A percentile compares a stretch with the other conserved stretches of the same genome.
phyloP scores from a whole-genome alignment of 2,797 vertebrate species.

The Semotilus atromaculatus region DNA sequence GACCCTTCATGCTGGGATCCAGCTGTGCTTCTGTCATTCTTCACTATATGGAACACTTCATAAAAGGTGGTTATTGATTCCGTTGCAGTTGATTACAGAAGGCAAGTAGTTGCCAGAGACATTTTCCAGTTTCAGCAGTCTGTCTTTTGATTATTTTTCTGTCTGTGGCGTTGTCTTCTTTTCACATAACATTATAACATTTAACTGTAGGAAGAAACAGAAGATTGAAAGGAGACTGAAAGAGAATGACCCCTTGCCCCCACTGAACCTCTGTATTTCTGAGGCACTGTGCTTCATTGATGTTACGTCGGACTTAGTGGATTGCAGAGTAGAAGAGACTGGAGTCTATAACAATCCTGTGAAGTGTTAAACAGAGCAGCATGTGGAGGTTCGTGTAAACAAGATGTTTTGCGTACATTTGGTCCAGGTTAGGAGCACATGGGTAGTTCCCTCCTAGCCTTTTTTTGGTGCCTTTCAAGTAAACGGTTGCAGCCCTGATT shows the following conservation, averaged over 20 bases:
- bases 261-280: not conserved
- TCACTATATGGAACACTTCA: conserved; percentile 52
- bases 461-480: conserved; percentile 43
- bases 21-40: conserved; percentile 41
- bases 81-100: conserved; percentile 6
- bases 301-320: conserved; percentile 25
- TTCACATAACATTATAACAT: conserved; percentile 21
- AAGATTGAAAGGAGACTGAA: not conserved
- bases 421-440: conserved; percentile 61
- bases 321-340: conserved; percentile 39
- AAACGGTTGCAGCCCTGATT: conserved; percentile 44
- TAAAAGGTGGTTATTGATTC: conserved; percentile 46
- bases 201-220: conserved; percentile 7
- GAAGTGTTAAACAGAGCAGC: conserved; percentile 59
- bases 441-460: conserved; percentile 38
- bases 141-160: conserved; percentile 15
- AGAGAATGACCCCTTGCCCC: not conserved
- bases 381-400: conserved; percentile 58
- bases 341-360: conserved; percentile 47
- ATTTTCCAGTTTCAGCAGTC: not conserved
- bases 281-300: conserved; percentile 45
- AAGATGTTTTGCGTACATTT: conserved; percentile 58
- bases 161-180: conserved; percentile 16
- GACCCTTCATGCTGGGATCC: conserved; percentile 24
- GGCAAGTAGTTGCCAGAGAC: conserved; percentile 27